Evolutionary conservation across 2,888 invertebrate species (phyloP).

Genomic region (Zygothrica quintamaculata): DNA sequence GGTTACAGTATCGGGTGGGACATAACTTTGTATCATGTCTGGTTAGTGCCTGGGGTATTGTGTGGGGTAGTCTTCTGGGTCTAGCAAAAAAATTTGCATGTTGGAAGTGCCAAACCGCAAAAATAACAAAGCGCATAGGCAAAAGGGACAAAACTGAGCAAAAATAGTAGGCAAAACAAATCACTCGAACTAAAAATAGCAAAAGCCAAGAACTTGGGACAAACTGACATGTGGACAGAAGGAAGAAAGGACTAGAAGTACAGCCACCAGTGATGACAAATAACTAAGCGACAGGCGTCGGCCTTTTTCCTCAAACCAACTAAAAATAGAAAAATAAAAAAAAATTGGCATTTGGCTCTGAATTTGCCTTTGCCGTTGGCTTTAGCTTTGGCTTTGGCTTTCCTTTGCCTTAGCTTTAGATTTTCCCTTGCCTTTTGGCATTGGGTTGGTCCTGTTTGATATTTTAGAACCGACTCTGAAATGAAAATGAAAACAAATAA

Average conservation of each 20-base stretch:
- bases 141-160: slow-evolving; percentile 26
- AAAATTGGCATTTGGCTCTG: slow-evolving; percentile 56
- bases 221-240: slow-evolving; percentile 2
- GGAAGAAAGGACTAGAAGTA: slow-evolving; percentile 1
- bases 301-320: slow-evolving; percentile 44
- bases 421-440: background rate
- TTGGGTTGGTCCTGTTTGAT: slow-evolving; percentile 30
- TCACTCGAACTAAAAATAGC: slow-evolving; percentile 73
- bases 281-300: slow-evolving; percentile 40
- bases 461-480: slow-evolving; percentile 46
- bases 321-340: too few species aligned
- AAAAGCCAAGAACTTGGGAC: slow-evolving; percentile 43
- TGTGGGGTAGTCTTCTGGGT: slow-evolving; percentile 17
- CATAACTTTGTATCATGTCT: slow-evolving; percentile 48
- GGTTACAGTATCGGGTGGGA: slow-evolving; percentile 60
- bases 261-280: slow-evolving; percentile 37
- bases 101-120: slow-evolving; percentile 75
- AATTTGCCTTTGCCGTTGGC: slow-evolving; percentile 27
- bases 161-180: slow-evolving; percentile 64
- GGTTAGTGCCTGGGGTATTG: slow-evolving; percentile 6
- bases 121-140: slow-evolving; percentile 58
- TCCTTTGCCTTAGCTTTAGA: slow-evolving; percentile 22
- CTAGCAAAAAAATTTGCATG: slow-evolving; percentile 62
- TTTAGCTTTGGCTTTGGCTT: slow-evolving; percentile 22
- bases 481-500: slow-evolving; percentile 65